These are phyloP conservation scores for Heliocidaris erythrogramma DNA, from an alignment of 35 echinoderm and acorn worm genomes.

Conservation along the genomic window DNA sequence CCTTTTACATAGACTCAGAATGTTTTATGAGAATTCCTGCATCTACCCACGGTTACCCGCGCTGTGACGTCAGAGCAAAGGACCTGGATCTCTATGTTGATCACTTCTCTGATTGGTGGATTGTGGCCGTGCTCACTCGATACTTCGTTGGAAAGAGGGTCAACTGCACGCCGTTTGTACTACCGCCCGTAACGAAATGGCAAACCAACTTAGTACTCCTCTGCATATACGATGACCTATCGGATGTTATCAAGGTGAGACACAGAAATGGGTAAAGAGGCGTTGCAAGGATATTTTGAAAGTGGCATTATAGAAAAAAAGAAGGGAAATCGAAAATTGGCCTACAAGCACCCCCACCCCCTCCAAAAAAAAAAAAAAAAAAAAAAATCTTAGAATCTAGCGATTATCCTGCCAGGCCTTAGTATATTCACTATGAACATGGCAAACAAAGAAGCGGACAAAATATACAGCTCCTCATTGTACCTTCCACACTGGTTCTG, in stretches of 20 bases:
- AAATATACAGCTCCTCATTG: no score
- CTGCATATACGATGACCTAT: not conserved
- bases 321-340: no score
- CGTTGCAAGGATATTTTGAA: no score
- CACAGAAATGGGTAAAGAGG: no score
- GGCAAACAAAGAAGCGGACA: no score
- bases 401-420: no score
- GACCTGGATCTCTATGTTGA: not conserved
- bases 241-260: not conserved
- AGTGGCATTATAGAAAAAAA: no score
- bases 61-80: not conserved
- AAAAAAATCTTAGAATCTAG: no score
- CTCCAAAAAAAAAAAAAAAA: no score
- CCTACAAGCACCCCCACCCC: no score
- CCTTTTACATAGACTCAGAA: not conserved
- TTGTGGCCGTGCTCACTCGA: not conserved
- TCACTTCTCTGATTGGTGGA: not conserved
- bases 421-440: no score
- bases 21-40: not conserved
- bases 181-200: not conserved
- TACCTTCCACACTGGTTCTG: no score
- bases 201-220: not conserved
- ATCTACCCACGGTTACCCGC: not conserved
- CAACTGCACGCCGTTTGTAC: not conserved
- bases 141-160: not conserved